Conservation (phyloP, 2,888 invertebrate genomes). For the Lepidochitona cinerea region DNA sequence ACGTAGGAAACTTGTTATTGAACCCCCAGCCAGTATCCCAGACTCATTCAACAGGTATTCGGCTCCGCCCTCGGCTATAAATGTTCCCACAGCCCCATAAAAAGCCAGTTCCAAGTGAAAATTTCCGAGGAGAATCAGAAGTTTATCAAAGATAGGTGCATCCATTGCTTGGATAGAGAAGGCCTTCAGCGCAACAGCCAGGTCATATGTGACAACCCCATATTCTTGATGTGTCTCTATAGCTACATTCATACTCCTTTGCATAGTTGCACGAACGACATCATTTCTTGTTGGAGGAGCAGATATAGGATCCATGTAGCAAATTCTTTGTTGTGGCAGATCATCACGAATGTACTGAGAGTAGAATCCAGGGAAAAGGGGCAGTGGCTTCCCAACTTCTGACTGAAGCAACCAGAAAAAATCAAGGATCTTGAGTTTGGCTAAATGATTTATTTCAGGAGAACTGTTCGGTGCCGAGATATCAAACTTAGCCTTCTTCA, state of each 20-base stretch:
- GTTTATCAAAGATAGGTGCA: conserved; percentile 7
- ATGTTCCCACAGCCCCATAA: conserved; percentile 6
- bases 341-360: conserved; percentile 1
- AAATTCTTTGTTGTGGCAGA: conserved; percentile 12
- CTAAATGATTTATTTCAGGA: neutral
- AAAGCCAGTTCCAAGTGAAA: conserved; percentile 10
- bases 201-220: conserved; percentile 19
- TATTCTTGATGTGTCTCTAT: conserved; percentile 16
- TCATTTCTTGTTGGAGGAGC: conserved; percentile 16
- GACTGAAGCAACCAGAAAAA: neutral
- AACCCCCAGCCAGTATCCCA: neutral
- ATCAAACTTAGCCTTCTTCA: neutral
- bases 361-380: conserved; percentile 10
- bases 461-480: neutral
- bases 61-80: neutral
- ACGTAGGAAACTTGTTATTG: neutral
- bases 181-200: conserved; percentile 18
- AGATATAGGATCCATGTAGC: conserved; percentile 21
- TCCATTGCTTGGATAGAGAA: conserved; percentile 22
- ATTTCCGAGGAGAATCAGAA: neutral
- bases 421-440: neutral
- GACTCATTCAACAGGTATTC: neutral
- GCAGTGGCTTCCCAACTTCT: too few relatives aligned
- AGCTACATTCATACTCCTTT: conserved; percentile 15
- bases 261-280: conserved; percentile 18